Evolutionary conservation across 2,113 vertebrate genomes (phyloP), one percentile per base, ranked within the genome.

Genomic region (Ia io): DNA sequence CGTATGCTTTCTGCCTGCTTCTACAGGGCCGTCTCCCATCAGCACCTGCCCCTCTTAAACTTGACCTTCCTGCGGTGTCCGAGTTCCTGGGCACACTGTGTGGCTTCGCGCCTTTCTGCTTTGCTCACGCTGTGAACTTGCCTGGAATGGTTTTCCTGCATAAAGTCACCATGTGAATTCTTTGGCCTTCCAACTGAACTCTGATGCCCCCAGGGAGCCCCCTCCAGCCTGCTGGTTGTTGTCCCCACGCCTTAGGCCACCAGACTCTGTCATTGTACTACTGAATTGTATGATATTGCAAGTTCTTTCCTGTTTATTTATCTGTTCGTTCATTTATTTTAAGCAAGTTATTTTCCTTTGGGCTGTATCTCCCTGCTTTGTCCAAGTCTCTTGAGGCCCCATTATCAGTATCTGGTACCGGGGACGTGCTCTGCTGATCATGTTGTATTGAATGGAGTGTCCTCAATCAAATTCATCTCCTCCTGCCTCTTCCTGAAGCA

Each of bases 401-500:
- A 1, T 20, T 40, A 32, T 71, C 87, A 6, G 14, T 11, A 17
- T 53, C 49, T 25, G n/a, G 71, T 2, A 2, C 35, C 44, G 1
- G 20, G 47, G 32, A 30, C 17, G 32, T 65, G 32, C 35, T 13
- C 40, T n/a, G 0, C 73, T 44, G 44, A 2, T 7, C 0, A 1
- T 61, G 89, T 40, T 47, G 23, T 74, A 6, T 9, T 25, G 42
- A n/a, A 0, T 17, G 10, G 10, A 23, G 9, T 23, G 59, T n/a
- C 73, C 42, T 71, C n/a, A 10, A 0, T 40, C 2, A 4, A 12
- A 4, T 80, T 59, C 67, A 4, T 2, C 10, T 22, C n/a, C 35
- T 32, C 18, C 22, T 28, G 3, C 3, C 1, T 9, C 42, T 30
- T 69, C 65, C 51, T 51, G 77, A 42, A 20, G 10, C 23, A 9